These are phyloP conservation scores for Apomyelois bistriatella DNA, from an alignment of 2,888 invertebrate species.

Conservation along the genomic window DNA sequence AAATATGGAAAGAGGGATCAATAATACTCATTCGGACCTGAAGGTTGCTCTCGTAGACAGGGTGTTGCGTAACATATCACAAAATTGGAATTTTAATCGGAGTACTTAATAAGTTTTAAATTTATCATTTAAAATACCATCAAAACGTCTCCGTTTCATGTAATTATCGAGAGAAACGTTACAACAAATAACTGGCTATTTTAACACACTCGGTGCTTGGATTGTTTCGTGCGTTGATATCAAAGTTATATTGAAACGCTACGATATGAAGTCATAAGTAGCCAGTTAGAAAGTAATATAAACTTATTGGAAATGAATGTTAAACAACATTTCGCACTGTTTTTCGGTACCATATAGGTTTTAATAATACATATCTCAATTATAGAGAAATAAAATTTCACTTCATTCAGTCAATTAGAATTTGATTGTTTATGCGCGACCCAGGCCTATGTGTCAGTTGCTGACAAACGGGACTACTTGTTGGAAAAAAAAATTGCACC, in stretches of 20 bases:
- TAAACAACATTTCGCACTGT: conserved; percentile 2
- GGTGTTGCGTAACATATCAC: conserved; percentile 71
- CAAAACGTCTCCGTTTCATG: neutral
- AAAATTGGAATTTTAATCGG: conserved; percentile 35
- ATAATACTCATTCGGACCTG: conserved; percentile 54
- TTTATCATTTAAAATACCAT: neutral
- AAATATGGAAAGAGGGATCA: conserved; percentile 57
- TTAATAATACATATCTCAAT: conserved; percentile 32
- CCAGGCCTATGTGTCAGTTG: conserved; percentile 53
- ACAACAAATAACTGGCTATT: neutral
- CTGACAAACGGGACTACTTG: conserved; percentile 33
- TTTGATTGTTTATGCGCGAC: conserved; percentile 39
- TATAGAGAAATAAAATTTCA: conserved; percentile 30
- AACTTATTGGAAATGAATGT: conserved; percentile 3
- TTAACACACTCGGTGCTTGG: too few species aligned
- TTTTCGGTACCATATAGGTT: conserved; percentile 7
- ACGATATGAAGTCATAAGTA: neutral
- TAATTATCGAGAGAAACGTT: neutral
- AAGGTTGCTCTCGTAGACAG: conserved; percentile 58
- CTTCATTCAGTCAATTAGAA: conserved; percentile 27
- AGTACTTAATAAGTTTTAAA: conserved; percentile 1
- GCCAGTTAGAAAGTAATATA: neutral
- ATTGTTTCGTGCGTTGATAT: too few species aligned
- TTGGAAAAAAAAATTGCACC: conserved; percentile 19
- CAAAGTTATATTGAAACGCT: too few species aligned